A percentile compares a stretch with the other conserved stretches of the same genome.
Evolutionary conservation across 2,888 invertebrate species (phyloP).

Genomic region (Oxystoma pomonae): DNA sequence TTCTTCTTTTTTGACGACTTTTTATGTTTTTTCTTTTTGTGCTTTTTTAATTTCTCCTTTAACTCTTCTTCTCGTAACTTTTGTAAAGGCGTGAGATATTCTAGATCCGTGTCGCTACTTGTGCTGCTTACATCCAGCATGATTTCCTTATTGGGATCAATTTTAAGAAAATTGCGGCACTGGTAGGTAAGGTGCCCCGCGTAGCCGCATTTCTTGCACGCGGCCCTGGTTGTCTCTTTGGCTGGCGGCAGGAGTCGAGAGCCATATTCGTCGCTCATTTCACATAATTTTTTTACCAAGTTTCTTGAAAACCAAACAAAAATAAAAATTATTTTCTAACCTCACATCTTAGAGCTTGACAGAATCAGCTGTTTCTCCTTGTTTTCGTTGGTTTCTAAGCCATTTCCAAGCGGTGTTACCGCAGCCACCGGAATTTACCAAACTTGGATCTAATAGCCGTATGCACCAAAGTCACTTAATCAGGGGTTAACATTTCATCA

Average conservation of each 20-base stretch:
- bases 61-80: slow-evolving; percentile 75
- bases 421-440: no score
- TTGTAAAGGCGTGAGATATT: slow-evolving; percentile 80
- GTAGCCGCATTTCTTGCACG: slow-evolving; percentile 94
- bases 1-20: slow-evolving; percentile 45
- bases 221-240: slow-evolving; percentile 74
- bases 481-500: no score
- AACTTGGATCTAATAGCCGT: no score
- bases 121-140: slow-evolving; percentile 93
- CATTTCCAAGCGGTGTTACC: no score
- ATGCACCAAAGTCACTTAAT: no score
- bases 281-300: no score
- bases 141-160: slow-evolving; percentile 90
- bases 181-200: slow-evolving; percentile 95
- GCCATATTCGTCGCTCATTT: slow-evolving; percentile 37
- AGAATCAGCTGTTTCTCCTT: no score
- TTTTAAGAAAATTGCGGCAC: slow-evolving; percentile 91
- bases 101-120: slow-evolving; percentile 79
- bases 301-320: no score
- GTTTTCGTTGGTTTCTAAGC: no score
- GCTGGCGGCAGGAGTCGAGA: slow-evolving; percentile 53
- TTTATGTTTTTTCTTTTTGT: slow-evolving; percentile 56
- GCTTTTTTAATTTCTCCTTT: slow-evolving; percentile 62
- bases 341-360: no score
- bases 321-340: no score